Evolutionary conservation across 2,113 vertebrate genomes (phyloP), one percentile per base, ranked within the genome.

Genomic region (Scytalopus superciliaris): DNA sequence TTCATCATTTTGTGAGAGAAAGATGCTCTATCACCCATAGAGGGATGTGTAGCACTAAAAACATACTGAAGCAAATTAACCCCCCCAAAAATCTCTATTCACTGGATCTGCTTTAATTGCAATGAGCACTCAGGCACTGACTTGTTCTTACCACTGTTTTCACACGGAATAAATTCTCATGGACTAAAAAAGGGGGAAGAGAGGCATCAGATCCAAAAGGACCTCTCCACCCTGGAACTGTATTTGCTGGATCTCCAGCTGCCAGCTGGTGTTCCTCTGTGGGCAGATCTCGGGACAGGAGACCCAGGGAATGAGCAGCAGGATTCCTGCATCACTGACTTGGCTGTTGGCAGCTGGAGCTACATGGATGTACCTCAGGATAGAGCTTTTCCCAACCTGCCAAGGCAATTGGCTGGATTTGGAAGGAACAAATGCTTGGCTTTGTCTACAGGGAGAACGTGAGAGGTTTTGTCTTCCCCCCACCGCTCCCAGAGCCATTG

Each of bases 281-380:
- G 57, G 62, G 7, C 45, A 2, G 0, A 8, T 37, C 24, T 39
- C 0, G 1, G n/a, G 47, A 2, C 25, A 9, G 28, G 7, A 24
- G 53, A 52, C 1, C 2, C 9, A 14, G 14, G n/a, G 55, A 56
- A 42, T 0, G 56, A 60, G 39, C 10, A 9, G 5, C 27, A 52
- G 57, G 77, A 57, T 53, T 4, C 5, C 28, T 23, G 8, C 30
- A 37, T 37, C 53, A 33, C 17, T 14, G 17, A 7, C 21, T 7
- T 27, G 57, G 2, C 50, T 57, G 68, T 7, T 4, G 3, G 19
- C 63, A 63, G 13, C 53, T 69, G 66, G 16, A 77, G 44, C 59
- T 68, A 6, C 53, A 19, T 0, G 1, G 59, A 24, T 62, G 42
- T 33, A 12, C 5, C 2, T 1, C 28, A n/a, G 22, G 52, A 28